Conservation (phyloP, 2,797 vertebrate species). For the Hyperoplus lanceolatus region DNA sequence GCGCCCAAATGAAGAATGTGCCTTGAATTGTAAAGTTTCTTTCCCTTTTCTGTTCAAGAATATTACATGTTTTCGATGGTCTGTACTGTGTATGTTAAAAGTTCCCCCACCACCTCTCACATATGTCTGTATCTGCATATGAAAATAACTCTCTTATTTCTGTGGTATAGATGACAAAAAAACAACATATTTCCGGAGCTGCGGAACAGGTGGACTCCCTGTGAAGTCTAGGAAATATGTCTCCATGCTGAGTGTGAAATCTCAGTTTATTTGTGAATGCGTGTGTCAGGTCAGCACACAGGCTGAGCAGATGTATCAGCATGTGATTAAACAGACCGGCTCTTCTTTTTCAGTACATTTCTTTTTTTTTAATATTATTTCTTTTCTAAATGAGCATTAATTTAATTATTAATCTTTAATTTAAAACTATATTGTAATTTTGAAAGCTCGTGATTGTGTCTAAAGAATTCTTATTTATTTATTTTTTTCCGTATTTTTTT, state of each 20-base stretch:
- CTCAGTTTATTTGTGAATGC: conserved; percentile 43
- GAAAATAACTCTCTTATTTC: background rate
- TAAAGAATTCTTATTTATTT: too few species aligned
- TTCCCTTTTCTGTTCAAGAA: too few species aligned
- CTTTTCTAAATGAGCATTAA: too few species aligned
- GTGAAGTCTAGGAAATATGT: conserved; percentile 33
- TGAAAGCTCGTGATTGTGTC: background rate
- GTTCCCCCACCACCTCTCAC: background rate
- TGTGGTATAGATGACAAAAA: background rate
- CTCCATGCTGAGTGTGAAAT: conserved; percentile 47
- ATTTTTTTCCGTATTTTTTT: too few species aligned
- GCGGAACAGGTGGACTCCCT: conserved; percentile 29
- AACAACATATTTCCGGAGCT: conserved; percentile 3
- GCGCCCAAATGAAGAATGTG: too few species aligned
- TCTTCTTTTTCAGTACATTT: background rate
- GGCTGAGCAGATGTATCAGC: background rate
- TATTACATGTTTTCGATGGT: too few species aligned
- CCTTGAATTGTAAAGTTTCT: too few species aligned
- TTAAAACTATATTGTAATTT: background rate
- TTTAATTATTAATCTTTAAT: background rate
- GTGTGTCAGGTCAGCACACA: conserved; percentile 20
- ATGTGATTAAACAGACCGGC: background rate
- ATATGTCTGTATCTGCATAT: conserved; percentile 1
- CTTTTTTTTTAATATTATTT: too few species aligned
- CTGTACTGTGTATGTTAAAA: background rate